phyloP scores from a whole-genome alignment of 1,140 invertebrate species.

The Danaus plexippus region DNA sequence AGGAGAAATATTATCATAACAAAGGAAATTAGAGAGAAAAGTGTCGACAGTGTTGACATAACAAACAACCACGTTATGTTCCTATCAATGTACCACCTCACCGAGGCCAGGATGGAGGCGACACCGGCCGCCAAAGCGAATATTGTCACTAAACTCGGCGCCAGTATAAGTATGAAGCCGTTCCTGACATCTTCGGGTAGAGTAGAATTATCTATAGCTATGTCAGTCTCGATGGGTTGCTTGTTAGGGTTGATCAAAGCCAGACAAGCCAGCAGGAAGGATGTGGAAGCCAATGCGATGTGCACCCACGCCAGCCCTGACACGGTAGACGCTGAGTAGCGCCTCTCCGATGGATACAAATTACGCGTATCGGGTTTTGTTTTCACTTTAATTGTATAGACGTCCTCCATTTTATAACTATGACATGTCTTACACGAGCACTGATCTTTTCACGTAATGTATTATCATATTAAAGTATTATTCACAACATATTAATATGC shows the following conservation, averaged over 20 bases:
- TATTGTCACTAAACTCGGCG: slow-evolving; percentile 64
- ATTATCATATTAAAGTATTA: slow-evolving; percentile 10
- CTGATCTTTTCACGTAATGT: slow-evolving; percentile 5
- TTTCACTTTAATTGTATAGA: slow-evolving; percentile 77
- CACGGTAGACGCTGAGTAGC: slow-evolving; percentile 78
- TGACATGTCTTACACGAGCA: slow-evolving; percentile 21
- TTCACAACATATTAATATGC: slow-evolving; percentile 10
- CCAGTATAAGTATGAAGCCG: slow-evolving; percentile 48
- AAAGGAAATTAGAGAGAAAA: slow-evolving; percentile 57
- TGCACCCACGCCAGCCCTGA: slow-evolving; percentile 76
- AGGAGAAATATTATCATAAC: slow-evolving; percentile 56
- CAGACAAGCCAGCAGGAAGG: slow-evolving; percentile 71
- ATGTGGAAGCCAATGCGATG: slow-evolving; percentile 69
- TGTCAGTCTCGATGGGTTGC: slow-evolving; percentile 18
- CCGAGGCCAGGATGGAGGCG: slow-evolving; percentile 74
- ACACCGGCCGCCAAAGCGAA: slow-evolving; percentile 71
- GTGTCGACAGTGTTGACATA: slow-evolving; percentile 63
- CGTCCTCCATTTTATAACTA: slow-evolving; percentile 74
- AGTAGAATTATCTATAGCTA: slow-evolving; percentile 27
- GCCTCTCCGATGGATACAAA: slow-evolving; percentile 75
- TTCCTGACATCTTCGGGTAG: slow-evolving; percentile 19
- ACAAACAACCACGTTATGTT: slow-evolving; percentile 76
- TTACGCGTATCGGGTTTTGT: slow-evolving; percentile 73
- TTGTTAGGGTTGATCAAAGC: slow-evolving; percentile 62
- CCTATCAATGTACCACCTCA: slow-evolving; percentile 77